Percentiles rank a stretch among this genome's conserved stretches.
Evolutionary conservation across 2,113 vertebrate species (phyloP).

Genomic region (Numida meleagris): DNA sequence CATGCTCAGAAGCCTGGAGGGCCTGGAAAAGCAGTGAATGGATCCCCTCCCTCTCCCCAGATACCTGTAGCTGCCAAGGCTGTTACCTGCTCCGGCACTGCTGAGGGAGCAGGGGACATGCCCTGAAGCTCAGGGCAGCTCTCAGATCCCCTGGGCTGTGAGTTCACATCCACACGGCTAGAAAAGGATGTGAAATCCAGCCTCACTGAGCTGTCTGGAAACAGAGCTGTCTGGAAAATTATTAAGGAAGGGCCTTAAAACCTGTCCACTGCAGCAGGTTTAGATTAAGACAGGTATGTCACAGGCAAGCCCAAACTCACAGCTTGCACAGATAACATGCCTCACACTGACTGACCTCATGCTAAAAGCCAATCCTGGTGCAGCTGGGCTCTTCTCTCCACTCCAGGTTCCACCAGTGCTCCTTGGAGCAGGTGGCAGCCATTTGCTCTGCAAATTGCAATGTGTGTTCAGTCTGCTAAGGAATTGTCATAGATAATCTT

Average conservation of each 20-base stretch:
- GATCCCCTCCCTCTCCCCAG: neutral
- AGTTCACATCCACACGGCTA: neutral
- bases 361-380: neutral
- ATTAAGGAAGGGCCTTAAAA: neutral
- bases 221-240: conserved; percentile 53
- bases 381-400: neutral
- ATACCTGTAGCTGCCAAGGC: neutral
- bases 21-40: neutral
- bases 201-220: conserved; percentile 14
- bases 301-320: neutral
- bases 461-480: neutral
- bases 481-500: neutral
- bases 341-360: neutral
- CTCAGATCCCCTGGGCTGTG: accelerated
- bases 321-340: neutral
- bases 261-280: conserved; percentile 22
- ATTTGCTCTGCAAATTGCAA: neutral
- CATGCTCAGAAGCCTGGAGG: neutral
- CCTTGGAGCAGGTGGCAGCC: neutral
- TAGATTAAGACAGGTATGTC: conserved; percentile 46
- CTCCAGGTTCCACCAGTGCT: neutral
- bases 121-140: accelerated
- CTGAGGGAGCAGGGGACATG: neutral
- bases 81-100: neutral
- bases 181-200: conserved; percentile 44